phyloP scores from a whole-genome alignment of 2,888 invertebrate genomes.

The Balanococcus diminutus region DNA sequence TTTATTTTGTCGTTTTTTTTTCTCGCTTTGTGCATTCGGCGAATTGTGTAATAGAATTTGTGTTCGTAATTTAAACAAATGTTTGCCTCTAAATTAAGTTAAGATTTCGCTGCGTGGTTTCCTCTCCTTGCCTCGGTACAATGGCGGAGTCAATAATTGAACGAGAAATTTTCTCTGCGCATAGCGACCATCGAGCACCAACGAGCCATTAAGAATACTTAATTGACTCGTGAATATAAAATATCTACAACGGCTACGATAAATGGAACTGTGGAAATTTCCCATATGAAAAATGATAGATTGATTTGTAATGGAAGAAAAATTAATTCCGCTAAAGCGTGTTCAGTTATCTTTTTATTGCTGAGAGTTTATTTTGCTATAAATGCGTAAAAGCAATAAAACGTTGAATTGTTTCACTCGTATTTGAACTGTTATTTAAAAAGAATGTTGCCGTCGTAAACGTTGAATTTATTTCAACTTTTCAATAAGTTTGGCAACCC shows the following conservation, averaged over 20 bases:
- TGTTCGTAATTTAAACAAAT: conserved; percentile 39
- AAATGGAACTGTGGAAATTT: neutral
- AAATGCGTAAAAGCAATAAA: neutral
- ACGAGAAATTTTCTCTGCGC: neutral
- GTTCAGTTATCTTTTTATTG: neutral
- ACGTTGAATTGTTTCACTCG: neutral
- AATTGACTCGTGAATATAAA: neutral
- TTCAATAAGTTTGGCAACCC: no score
- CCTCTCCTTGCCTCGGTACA: neutral
- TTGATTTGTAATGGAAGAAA: neutral
- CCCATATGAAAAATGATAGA: neutral
- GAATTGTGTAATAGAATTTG: conserved; percentile 24
- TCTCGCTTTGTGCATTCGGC: neutral
- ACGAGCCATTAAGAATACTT: neutral
- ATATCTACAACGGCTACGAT: neutral
- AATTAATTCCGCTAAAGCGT: neutral
- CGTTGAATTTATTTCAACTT: neutral
- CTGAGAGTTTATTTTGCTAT: neutral
- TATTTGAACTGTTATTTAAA: neutral
- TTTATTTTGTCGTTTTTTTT: conserved; percentile 37
- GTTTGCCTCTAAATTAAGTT: conserved; percentile 36
- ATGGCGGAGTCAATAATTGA: neutral
- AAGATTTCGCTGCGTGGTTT: neutral
- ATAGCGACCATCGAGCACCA: no score
- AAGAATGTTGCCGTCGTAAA: neutral